Base-by-base conservation (phyloP, 2,113 vertebrate species). In the Beaufortia kweichowensis region DNA sequence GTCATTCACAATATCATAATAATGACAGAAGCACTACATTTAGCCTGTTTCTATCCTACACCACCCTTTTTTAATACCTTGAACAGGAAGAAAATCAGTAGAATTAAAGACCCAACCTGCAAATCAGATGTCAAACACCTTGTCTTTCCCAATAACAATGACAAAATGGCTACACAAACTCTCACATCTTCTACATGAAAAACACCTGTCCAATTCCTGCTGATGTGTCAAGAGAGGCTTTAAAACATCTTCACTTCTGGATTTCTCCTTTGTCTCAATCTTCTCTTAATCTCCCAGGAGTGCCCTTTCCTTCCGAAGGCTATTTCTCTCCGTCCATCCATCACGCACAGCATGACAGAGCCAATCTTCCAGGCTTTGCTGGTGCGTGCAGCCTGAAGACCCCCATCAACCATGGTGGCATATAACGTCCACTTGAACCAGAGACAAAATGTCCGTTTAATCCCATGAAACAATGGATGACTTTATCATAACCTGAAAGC, bases 181-280 rank as follows among this genome's bases (percentile, higher is more conserved):
- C 55, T 26, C 64, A 69, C 50, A 28, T 17, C 56, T 59, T 41
- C 33, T 26, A 68, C 24, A 23, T 74, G 33, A 2, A 4, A 68
- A 66, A 63, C 48, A 53, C 28, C 59, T 59, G 66, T 73, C 72
- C 73, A 84, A 83, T 83, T 83, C 75, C 55, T 53, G 57, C 29
- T 31, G 72, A 17, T 21, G 63, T 57, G 71, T 50, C 50, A 71
- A 41, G 61, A 79, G 61, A 75, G 76, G 68, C 28, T 69, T 81
- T 78, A 79, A 15, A 66, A 68, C 55, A 19, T 76, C 35, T 81
- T 28, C 73, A 60, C 55, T 53, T 19, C 71, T 63, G 62, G 62
- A 81, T 81, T 84, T 79, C n/a, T 72, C 19, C 55, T 73, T 69
- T 75, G 61, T 64, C 79, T 76, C 76, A 83, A 81, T 83, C 82